Percentiles rank a stretch among this genome's conserved stretches.
Conservation (phyloP, 2,113 vertebrate species). For the Sinocyclocheilus grahami region DNA sequence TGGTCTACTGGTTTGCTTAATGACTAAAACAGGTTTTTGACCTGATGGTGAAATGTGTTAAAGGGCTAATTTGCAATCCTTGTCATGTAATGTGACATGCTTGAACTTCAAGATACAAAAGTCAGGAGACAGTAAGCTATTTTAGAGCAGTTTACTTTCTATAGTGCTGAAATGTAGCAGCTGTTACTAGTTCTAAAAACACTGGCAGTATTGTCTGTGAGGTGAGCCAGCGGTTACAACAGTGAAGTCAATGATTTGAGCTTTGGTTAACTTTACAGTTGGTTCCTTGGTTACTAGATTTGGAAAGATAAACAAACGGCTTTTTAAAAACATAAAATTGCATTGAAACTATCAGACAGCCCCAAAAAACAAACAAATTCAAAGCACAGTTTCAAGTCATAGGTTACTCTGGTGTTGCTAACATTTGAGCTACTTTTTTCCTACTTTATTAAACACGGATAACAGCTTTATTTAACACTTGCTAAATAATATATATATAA, state of each 20-base stretch:
- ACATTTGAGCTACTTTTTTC: neutral
- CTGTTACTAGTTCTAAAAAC: neutral
- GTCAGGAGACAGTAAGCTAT: neutral
- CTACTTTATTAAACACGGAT: neutral
- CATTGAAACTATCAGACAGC: neutral
- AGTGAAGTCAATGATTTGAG: neutral
- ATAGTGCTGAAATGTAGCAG: neutral
- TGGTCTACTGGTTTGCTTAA: neutral
- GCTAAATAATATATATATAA: neutral
- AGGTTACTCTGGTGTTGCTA: neutral
- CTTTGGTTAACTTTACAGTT: neutral
- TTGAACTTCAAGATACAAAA: neutral
- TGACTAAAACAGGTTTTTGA: neutral
- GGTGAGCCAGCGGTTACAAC: neutral
- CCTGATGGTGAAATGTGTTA: neutral
- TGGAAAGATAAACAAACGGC: neutral
- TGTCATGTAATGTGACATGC: neutral
- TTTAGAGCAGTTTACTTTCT: neutral
- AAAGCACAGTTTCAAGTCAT: neutral
- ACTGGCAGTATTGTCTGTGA: neutral
- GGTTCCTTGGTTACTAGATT: neutral
- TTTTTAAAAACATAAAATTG: too few relatives aligned
- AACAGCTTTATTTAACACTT: neutral
- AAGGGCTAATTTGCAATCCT: constrained; percentile 1
- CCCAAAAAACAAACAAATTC: too few relatives aligned